Evolutionary conservation across 2,797 vertebrate species (phyloP).

Genomic region (Mormyrus hasselquistii): DNA sequence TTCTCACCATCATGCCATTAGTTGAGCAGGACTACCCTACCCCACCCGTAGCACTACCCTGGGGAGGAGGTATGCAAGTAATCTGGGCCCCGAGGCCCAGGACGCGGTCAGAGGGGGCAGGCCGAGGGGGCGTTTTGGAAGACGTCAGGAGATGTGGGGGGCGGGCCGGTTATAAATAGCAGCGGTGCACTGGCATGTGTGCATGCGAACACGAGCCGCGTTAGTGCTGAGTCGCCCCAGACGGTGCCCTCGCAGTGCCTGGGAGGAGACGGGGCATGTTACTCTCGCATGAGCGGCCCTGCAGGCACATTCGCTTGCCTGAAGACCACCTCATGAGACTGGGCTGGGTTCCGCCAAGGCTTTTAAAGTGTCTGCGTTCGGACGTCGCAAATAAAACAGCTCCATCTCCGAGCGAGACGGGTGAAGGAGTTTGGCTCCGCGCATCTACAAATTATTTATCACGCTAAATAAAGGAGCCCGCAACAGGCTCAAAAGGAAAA

Average conservation of each 20-base stretch:
- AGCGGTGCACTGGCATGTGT: background rate
- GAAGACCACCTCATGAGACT: background rate
- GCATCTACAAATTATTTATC: constrained; percentile 3
- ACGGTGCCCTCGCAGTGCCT: background rate
- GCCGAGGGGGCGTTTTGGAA: background rate
- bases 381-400: background rate
- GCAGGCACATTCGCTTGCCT: background rate
- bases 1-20: background rate
- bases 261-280: background rate
- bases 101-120: background rate
- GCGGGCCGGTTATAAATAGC: background rate
- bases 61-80: background rate
- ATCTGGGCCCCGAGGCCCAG: background rate
- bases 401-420: background rate
- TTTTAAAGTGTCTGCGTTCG: background rate
- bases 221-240: constrained; percentile 2
- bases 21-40: background rate
- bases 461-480: background rate
- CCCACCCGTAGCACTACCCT: background rate
- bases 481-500: background rate
- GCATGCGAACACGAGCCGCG: background rate
- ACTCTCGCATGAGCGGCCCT: background rate
- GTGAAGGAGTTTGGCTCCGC: background rate
- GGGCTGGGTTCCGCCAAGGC: background rate
- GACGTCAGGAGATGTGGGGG: background rate